Percentiles rank a stretch among this genome's conserved stretches.
Evolutionary conservation across 2,113 vertebrate genomes (phyloP).

Genomic region (Limanda limanda): DNA sequence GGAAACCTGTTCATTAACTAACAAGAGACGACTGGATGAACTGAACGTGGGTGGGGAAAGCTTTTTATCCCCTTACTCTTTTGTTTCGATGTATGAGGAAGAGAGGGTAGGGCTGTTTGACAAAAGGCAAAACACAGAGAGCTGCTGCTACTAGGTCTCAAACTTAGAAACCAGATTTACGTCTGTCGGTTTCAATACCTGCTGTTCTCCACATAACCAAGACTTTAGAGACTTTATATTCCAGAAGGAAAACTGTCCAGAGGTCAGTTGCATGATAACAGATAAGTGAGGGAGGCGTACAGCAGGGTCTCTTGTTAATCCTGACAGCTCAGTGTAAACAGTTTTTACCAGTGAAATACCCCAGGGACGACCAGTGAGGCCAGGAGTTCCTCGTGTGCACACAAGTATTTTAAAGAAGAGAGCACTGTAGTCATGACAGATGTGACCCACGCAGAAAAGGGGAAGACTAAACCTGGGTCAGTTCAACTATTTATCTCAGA

Average conservation of each 20-base stretch:
- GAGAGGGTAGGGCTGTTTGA: slow-evolving; percentile 24
- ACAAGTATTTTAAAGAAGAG: background rate
- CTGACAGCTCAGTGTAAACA: slow-evolving; percentile 6
- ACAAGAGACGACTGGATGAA: background rate
- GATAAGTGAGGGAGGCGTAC: too few relatives aligned
- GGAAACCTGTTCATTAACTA: slow-evolving; percentile 32
- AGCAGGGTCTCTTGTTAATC: background rate
- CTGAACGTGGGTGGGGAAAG: background rate
- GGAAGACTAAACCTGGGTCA: too few relatives aligned
- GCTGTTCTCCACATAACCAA: background rate
- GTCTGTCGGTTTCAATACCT: background rate
- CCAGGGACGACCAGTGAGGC: background rate
- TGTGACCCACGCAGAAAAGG: too few relatives aligned
- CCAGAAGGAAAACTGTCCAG: background rate
- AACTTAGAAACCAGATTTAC: background rate
- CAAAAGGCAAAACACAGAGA: background rate
- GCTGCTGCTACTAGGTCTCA: background rate
- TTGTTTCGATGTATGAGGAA: slow-evolving; percentile 17
- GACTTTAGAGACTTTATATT: background rate
- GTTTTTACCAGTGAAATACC: background rate
- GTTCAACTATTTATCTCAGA: too few relatives aligned
- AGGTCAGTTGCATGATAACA: background rate
- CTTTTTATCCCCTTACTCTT: background rate
- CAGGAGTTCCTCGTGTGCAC: background rate
- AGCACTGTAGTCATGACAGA: too few relatives aligned